phyloP scores from a whole-genome alignment of 35 echinoderm and acorn worm genomes.

The Ophiothrix spiculata region DNA sequence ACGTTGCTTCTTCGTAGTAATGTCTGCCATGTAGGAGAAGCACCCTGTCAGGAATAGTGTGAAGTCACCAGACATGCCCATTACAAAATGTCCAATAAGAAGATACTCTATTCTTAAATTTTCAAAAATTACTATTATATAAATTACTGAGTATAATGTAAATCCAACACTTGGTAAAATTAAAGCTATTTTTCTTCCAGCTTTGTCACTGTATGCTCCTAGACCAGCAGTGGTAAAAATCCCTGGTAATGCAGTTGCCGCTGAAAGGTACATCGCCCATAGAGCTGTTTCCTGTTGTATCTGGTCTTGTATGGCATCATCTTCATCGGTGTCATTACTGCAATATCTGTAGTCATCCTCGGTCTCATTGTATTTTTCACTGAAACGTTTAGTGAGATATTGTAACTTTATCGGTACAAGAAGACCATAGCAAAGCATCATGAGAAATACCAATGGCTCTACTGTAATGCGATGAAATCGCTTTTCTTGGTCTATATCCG shows the following conservation, averaged over 20 bases:
- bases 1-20: constrained; percentile 38
- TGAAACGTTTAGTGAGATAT: constrained; percentile 26
- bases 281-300: constrained; percentile 1
- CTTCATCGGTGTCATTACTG: neutral
- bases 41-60: constrained; percentile 29
- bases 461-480: neutral
- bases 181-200: constrained; percentile 29
- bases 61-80: constrained; percentile 35
- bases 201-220: constrained; percentile 36
- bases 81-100: constrained; percentile 23
- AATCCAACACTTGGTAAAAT: constrained; percentile 31
- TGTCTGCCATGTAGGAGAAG: constrained; percentile 51
- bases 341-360: neutral
- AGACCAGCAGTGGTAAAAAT: constrained; percentile 23
- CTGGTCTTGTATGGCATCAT: neutral
- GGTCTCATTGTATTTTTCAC: neutral
- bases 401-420: constrained; percentile 24
- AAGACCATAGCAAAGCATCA: constrained; percentile 36
- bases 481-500: too few species aligned
- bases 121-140: constrained; percentile 6
- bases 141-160: constrained; percentile 14
- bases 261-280: constrained; percentile 36
- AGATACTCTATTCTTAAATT: constrained; percentile 17
- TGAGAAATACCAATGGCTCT: constrained; percentile 31
- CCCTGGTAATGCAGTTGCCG: constrained; percentile 19